Conservation (phyloP, 1,140 invertebrate genomes). For the Ostrea edulis region DNA sequence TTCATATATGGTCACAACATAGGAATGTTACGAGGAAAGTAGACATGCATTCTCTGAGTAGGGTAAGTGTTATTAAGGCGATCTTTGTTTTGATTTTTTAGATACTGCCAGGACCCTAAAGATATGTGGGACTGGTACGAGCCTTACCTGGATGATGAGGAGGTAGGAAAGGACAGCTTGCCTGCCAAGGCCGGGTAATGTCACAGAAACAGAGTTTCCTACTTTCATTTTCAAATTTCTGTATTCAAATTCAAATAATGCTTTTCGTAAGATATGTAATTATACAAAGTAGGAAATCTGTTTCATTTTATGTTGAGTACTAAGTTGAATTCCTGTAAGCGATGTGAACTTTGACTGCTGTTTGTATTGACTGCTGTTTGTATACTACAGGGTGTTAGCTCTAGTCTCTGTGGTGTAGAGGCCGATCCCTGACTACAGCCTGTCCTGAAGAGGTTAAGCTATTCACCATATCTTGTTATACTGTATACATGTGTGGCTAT, state of each 20-base stretch:
- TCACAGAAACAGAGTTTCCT: slow-evolving; percentile 17
- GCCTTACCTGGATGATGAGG: slow-evolving; percentile 96
- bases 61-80: too few species aligned
- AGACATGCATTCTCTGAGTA: too few species aligned
- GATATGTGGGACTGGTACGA: slow-evolving; percentile 98
- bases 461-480: slow-evolving; percentile 29
- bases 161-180: slow-evolving; percentile 82
- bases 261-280: neutral
- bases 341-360: neutral
- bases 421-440: slow-evolving; percentile 2
- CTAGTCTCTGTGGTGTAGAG: slow-evolving; percentile 27
- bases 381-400: slow-evolving; percentile 38
- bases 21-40: too few species aligned
- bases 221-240: neutral
- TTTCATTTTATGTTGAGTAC: neutral
- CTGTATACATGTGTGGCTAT: neutral
- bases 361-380: slow-evolving; percentile 28
- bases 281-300: slow-evolving; percentile 33
- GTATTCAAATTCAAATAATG: neutral
- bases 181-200: slow-evolving; percentile 29
- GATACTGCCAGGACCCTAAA: slow-evolving; percentile 97
- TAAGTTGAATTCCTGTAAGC: neutral
- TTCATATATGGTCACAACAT: too few species aligned
- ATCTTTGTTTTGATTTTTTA: slow-evolving; percentile 71
- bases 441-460: slow-evolving; percentile 27